Evolutionary conservation across 1,140 invertebrate genomes (phyloP), one percentile per base, ranked within the genome.

Genomic region (Druon quercuslanigerum): DNA sequence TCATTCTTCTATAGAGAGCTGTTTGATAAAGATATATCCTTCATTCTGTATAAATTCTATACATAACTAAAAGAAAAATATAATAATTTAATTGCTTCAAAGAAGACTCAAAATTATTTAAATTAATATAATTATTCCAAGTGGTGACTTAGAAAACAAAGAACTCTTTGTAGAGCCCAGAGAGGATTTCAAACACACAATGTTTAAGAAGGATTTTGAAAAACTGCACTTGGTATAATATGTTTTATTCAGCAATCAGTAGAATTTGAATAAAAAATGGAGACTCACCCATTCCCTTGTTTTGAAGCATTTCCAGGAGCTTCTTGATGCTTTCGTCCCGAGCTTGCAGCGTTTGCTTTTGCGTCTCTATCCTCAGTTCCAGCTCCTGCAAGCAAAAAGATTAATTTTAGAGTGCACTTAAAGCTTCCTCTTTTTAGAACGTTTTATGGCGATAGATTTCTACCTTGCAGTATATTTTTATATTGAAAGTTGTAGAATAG

Each of bases 261-360:
- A 5, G 40, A 13, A 40, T n/a, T n/a, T 51, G 40, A 51, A 54
- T 50, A 79, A 79, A 81, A 76, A 80, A 73, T 13, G 17, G 70
- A 73, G 82, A 94, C 96, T 95, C 92, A 97, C 97, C 97, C 94
- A 98, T 96, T 90, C 97, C 98, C 93, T 99, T 99, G 89, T 96
- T 98, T 91, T 99, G 98, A 70, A 99, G 94, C 97, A 99, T 99
- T 93, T 99, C 98, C 85, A 99, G 93, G 82, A 99, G 94, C 92
- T 99, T 99, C 93, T 99, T 99, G 86, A 99, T 99, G 91, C 97
- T 99, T 88, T 99, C 98, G 92, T 99, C 98, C 81, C 98, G 94
- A 51, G 98, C 97, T 87, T 96, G 95, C 75, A 99, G 92, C 25
- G 98, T 99, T 92, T 99, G 98, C 92, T 99, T 99, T 92, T 99